These are phyloP conservation scores for Pollicipes pollicipes DNA, from an alignment of 1,140 invertebrate genomes.

Conservation along the genomic window DNA sequence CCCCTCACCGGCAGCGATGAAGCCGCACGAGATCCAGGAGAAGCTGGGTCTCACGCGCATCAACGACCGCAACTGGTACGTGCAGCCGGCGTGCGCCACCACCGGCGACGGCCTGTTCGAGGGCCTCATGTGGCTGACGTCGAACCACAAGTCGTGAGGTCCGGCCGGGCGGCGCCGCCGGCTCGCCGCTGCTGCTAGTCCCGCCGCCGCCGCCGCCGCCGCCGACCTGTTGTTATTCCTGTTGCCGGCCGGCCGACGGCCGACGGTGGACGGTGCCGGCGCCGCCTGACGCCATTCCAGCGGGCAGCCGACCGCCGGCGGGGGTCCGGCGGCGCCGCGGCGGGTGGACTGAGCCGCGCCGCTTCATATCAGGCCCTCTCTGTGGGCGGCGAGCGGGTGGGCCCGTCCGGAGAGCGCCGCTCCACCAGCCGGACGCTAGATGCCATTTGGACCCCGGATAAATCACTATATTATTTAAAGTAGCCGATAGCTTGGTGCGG, in stretches of 20 bases:
- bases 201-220: no score
- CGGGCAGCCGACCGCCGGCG: no score
- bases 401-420: no score
- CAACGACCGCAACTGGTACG: conserved; percentile 97
- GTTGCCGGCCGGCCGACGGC: no score
- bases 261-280: no score
- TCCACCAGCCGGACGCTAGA: no score
- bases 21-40: conserved; percentile 98
- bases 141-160: conserved; percentile 88
- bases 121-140: conserved; percentile 96
- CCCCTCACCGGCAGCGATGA: conserved; percentile 77
- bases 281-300: no score
- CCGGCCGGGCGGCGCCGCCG: background rate
- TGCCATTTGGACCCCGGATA: background rate
- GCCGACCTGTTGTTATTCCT: no score
- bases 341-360: no score
- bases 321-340: no score
- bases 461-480: conserved; percentile 1
- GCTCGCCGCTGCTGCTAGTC: no score
- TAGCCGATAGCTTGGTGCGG: background rate
- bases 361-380: background rate
- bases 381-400: no score
- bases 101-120: conserved; percentile 96
- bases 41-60: conserved; percentile 93
- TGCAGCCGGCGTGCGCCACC: conserved; percentile 90